Evolutionary conservation across 2,113 vertebrate species (phyloP), one percentile per base, ranked within the genome.

Genomic region (Pteronura brasiliensis): DNA sequence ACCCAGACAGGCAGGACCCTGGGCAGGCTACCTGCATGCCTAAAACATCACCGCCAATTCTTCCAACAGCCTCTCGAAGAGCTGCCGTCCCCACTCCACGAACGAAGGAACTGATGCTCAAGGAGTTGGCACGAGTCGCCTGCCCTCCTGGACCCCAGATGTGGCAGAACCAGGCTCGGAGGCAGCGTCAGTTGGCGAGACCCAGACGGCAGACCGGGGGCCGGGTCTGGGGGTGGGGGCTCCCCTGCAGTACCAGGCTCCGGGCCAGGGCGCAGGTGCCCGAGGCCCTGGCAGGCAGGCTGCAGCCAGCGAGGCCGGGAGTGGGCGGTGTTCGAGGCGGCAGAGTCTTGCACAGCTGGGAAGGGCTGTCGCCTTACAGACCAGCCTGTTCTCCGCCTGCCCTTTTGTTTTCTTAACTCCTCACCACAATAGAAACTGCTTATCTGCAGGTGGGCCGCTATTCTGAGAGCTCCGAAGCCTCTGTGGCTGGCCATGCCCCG

Each of bases 351-450:
- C 52, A 18, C 55, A 39, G 67, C 47, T 25, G 52, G 5, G 27
- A 36, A 21, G 65, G 72, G n/a, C 79, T 49, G 83, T 15, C 12
- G 3, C 12, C 0, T 36, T 49, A 25, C 55, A 39, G n/a, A 74
- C 0, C 0, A 65, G 71, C 44, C n/a, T 29, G 65, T 7, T 59
- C 34, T 20, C 65, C 36, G 29, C 23, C 69, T 77, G 86, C 89
- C 49, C 76, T 94, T 29, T 72, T 63, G 55, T 36, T 82, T 71
- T 86, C 77, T 31, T 20, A 61, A 47, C 29, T 3, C 91, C 81
- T 95, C 71, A 80, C 80, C 96, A 93, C 97, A 92, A 83, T 42
- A 93, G 96, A 97, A 97, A 93, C 82, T 63, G 77, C 84, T 34
- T 36, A 3, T 65, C 82, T 86, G 90, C 97, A 96, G 95, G 95